Evolutionary conservation across 2,797 vertebrate species (phyloP).

Genomic region (Oreonectes daqikongensis): DNA sequence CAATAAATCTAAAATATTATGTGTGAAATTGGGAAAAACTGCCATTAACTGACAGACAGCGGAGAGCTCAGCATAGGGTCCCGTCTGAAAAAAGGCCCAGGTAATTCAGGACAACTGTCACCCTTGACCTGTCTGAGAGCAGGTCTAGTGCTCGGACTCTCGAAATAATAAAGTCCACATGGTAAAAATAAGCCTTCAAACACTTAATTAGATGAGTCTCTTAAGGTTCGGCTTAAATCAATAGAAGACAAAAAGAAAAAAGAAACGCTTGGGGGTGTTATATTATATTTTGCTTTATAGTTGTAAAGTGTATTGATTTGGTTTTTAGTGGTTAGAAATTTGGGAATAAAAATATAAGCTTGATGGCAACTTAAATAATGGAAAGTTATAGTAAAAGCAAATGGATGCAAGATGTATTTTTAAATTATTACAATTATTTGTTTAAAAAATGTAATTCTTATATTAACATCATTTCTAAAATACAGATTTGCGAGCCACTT

Average conservation of each 20-base stretch:
- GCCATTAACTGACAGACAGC: conserved; percentile 93
- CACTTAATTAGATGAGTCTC: conserved; percentile 79
- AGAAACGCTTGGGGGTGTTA: conserved; percentile 64
- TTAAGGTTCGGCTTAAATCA: conserved; percentile 77
- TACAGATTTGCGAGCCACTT: conserved; percentile 55
- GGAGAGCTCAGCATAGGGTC: conserved; percentile 84
- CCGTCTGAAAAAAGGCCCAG: conserved; percentile 80
- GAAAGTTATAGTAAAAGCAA: neutral
- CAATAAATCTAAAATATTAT: conserved; percentile 99
- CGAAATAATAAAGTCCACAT: conserved; percentile 86
- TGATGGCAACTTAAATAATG: neutral
- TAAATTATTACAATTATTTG: neutral
- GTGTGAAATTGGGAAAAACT: conserved; percentile 94
- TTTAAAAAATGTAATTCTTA: neutral
- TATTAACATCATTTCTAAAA: neutral
- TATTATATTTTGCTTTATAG: conserved; percentile 59
- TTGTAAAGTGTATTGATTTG: conserved; percentile 45
- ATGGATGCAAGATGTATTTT: no score
- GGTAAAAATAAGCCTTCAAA: conserved; percentile 75
- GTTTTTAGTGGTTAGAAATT: neutral
- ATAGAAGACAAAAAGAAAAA: conserved; percentile 65
- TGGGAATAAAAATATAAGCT: neutral
- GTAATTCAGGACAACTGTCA: conserved; percentile 99
- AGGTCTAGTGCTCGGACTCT: conserved; percentile 84
- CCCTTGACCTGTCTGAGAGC: conserved; percentile 89